phyloP scores from a whole-genome alignment of 2,797 vertebrate species.

The Melopsittacus undulatus region DNA sequence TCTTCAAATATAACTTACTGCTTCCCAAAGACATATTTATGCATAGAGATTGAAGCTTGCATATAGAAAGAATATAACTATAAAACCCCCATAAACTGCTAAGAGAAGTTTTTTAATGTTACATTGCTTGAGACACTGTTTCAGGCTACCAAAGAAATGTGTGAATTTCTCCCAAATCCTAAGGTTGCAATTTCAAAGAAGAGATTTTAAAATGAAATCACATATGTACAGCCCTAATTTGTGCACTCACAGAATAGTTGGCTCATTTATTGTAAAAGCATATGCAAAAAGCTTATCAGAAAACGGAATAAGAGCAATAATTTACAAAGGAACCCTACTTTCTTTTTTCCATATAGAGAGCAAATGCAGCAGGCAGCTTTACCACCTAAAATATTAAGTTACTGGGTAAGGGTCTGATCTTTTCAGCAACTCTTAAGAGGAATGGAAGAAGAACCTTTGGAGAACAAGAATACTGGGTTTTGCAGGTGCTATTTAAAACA shows the following conservation, averaged over 20 bases:
- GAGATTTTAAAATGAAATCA: slow-evolving; percentile 12
- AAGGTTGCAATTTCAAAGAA: slow-evolving; percentile 8
- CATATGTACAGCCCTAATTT: background rate
- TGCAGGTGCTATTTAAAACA: background rate
- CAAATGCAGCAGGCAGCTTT: background rate
- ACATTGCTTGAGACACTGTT: background rate
- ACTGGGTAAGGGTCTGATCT: background rate
- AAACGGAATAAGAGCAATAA: slow-evolving; percentile 37
- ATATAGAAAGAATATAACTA: background rate
- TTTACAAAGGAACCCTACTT: slow-evolving; percentile 4
- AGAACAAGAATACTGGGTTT: background rate
- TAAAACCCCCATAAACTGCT: background rate
- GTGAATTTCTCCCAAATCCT: background rate
- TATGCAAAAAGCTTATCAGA: slow-evolving; percentile 22
- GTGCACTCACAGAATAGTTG: background rate
- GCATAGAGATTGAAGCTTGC: background rate
- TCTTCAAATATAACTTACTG: background rate
- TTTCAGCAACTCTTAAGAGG: background rate
- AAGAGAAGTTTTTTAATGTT: background rate
- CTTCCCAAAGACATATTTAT: background rate
- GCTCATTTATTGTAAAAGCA: background rate
- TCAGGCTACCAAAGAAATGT: background rate
- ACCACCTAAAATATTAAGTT: background rate
- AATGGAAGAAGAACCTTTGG: background rate
- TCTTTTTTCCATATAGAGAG: background rate